phyloP scores from a whole-genome alignment of 1,140 invertebrate species.

The Psix sp. region DNA sequence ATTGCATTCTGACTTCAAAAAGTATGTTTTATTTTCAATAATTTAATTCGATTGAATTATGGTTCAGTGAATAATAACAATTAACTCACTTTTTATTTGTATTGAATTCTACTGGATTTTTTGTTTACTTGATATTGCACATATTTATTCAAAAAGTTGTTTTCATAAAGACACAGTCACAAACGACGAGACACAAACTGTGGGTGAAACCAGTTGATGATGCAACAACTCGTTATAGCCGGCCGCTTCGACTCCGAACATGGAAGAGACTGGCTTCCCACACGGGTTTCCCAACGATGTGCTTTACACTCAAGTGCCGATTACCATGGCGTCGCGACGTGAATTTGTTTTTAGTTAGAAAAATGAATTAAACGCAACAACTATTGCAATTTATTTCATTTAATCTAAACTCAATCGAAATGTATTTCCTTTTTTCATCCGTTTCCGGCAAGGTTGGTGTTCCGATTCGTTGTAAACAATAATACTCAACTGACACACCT shows the following conservation, averaged over 20 bases:
- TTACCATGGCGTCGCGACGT: constrained; percentile 16
- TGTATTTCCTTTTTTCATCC: constrained; percentile 68
- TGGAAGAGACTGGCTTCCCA: constrained; percentile 66
- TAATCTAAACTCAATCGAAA: constrained; percentile 52
- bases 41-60: no score
- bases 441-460: constrained; percentile 36
- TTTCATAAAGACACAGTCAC: constrained; percentile 15
- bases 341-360: neutral
- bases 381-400: no score
- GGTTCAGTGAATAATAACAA: no score
- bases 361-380: neutral
- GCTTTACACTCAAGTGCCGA: constrained; percentile 15
- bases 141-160: constrained; percentile 2
- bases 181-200: constrained; percentile 24
- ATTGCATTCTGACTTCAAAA: no score
- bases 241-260: constrained; percentile 63
- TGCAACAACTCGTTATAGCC: constrained; percentile 73
- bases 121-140: no score
- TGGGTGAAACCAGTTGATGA: constrained; percentile 74
- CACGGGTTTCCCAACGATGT: constrained; percentile 48
- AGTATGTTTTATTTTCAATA: no score
- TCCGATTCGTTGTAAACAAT: constrained; percentile 36
- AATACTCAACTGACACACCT: constrained; percentile 20
- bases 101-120: no score
- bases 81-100: no score